Base-by-base conservation (phyloP, 1,140 invertebrate genomes). In the Brachionus plicatilis region DNA sequence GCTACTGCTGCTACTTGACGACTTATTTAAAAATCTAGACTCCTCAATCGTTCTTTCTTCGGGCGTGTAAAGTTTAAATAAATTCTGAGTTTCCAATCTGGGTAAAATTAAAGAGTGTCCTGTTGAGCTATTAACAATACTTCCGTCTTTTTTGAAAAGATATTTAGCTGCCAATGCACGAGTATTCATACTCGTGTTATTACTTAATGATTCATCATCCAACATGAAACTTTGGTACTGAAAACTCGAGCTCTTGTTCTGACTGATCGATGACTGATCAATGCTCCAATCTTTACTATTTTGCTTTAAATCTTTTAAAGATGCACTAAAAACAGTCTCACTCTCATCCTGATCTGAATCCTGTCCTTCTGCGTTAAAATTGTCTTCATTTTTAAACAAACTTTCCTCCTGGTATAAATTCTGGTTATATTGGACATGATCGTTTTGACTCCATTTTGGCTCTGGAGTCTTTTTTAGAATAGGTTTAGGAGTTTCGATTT, bases 151-250 rank as follows among this genome's bases (percentile, higher is more conserved):
- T 76, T 76, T 76, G 8, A 24, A n/a, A 3, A 76, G 43, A 47
- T 76, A 76, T 29, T 76, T 76, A 27, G 72, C 72, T 20, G 72
- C 72, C 20, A 76, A 76, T 20, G 72, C 43, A 50, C 12, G 20
- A 76, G 72, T 76, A 50, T 76, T 76, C 72, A 76, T 76, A 41
- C 72, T 76, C 20, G 29, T 50, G 4, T 76, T 76, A 12, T 47
- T 76, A n/a, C 17, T 76, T 27, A 76, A 29, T 2, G 72, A 50
- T 11, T 76, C 72, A 76, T 76, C 72, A 50, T 76, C 72, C 27
- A 76, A 47, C 43, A 76, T 50, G 2, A 76, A 37, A 76, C 72
- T 76, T 27, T 47, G 43, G 14, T 47, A 76, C 14, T 76, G 72
- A 9, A 76, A 50, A 50, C 47, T 50, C 7, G n/a, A 20, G n/a